Base-by-base conservation (phyloP, 2,888 invertebrate genomes). In the Heliconius ismenius region DNA sequence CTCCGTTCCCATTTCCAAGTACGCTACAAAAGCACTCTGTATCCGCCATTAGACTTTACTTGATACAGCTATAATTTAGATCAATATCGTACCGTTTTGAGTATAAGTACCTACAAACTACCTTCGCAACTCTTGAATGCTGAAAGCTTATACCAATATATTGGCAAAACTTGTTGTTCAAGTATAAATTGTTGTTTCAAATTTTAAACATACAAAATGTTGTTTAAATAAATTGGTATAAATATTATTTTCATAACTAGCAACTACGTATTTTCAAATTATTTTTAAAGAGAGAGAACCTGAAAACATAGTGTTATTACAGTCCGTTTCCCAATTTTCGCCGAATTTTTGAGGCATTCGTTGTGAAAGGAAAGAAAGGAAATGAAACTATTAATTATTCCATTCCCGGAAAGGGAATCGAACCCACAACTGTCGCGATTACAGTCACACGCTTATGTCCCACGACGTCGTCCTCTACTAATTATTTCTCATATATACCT, bases 81-180 rank as follows among this genome's bases (percentile, higher is more conserved):
- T 70, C 58, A 54, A 70, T 70, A 58, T 36, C 70, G 24, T 13
- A 58, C 58, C 54, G 58, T 58, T 70, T 70, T 36, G 54, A 58
- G 70, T 58, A 32, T 32, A 58, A 36, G 70, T 36, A 54, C 32
- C 32, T 32, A 49, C 32, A 24, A 70, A 70, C 58, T 70, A 58
- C 36, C 39, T 67, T 18, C 58, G n/a, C 70, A 36, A 15, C 58
- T 70, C n/a, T 24, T 58, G 54, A 70, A 36, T 36, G 28, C 24
- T 70, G 58, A 70, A 70, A 70, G 36, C 58, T 36, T 70, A 58
- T 32, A 54, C 21, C 49, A 58, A 58, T 58, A 70, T 70, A 70
- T 70, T 70, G 15, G 58, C 24, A 58, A 32, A 58, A 36, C 70
- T 58, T 58, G 2, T 13, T 58, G 54, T 32, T 58, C 9, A 36